phyloP scores from a whole-genome alignment of 2,797 vertebrate genomes.

The Myotis planiceps region DNA sequence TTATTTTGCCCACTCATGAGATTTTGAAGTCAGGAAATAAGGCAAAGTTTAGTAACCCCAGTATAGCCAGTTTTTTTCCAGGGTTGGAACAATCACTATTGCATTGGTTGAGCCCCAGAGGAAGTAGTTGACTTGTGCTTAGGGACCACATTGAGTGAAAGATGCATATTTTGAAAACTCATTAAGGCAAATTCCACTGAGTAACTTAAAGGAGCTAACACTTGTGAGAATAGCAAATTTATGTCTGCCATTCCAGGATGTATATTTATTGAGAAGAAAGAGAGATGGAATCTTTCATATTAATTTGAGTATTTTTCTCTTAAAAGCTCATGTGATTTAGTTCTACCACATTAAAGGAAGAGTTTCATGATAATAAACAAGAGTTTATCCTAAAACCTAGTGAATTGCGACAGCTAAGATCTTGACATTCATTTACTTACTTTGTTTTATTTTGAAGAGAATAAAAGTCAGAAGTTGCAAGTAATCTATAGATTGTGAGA shows the following conservation, averaged over 20 bases:
- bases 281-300: not conserved
- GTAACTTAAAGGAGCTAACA: not conserved
- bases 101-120: not conserved
- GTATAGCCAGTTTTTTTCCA: not conserved
- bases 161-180: not conserved
- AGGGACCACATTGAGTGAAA: not conserved
- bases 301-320: not conserved
- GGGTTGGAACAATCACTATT: not conserved
- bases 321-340: not conserved
- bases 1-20: not conserved
- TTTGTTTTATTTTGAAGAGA: constrained; percentile 4
- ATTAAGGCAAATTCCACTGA: not conserved
- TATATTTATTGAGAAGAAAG: not conserved
- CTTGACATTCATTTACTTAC: not conserved
- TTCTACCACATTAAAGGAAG: not conserved
- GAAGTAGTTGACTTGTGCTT: not conserved
- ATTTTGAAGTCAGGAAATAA: not conserved
- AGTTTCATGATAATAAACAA: not conserved
- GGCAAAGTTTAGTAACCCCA: not conserved
- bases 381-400: not conserved
- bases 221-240: not conserved
- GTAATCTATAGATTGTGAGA: not conserved
- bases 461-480: not conserved
- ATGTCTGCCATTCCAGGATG: not conserved
- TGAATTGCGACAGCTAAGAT: not conserved